Base-by-base conservation (phyloP, 2,113 vertebrate species). In the Callipepla squamata region DNA sequence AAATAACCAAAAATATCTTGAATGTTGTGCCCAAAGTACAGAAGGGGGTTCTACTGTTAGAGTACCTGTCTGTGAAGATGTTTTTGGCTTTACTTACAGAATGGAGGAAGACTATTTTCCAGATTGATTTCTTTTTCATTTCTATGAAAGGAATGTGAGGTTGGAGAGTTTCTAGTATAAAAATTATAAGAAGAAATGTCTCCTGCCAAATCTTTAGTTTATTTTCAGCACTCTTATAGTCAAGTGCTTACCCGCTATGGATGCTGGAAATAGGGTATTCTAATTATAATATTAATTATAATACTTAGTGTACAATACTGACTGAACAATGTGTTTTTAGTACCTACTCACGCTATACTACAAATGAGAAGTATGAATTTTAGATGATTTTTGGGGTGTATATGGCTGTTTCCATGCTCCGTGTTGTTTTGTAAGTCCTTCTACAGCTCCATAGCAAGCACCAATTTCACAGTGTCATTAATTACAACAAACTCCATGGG, bases 1-100 rank as follows among this genome's bases (percentile, higher is more conserved):
- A 96, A 96, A 96, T 96, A 96, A 94, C 87, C 81, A 80, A 87
- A 92, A 85, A 91, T 89, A 83, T 78, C 87, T 77, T 80, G 14
- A 55, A 77, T 83, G 13, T 96, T 96, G 65, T 93, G 81, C 87
- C 79, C 59, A n/a, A 81, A 93, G 92, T 95, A 92, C 84, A 94
- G 61, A 90, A 88, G n/a, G 9, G 40, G 22, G 4, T 3, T 72
- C 69, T 77, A 40, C 47, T 89, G 55, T 70, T 82, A 85, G 72
- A 65, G 50, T 57, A 74, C 44, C 73, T 91, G 73, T 70, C 73
- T 92, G 36, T 4, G 94, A 80, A 93, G 62, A 69, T 92, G 36
- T 88, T 90, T 95, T 89, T 77, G 32, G 22, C 40, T 90, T 3
- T 0, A 0, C 51, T 68, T 59, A 67, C 30, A 74, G 45, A 84